phyloP scores from a whole-genome alignment of 2,797 vertebrate genomes.

The Gymnothorax javanicus region DNA sequence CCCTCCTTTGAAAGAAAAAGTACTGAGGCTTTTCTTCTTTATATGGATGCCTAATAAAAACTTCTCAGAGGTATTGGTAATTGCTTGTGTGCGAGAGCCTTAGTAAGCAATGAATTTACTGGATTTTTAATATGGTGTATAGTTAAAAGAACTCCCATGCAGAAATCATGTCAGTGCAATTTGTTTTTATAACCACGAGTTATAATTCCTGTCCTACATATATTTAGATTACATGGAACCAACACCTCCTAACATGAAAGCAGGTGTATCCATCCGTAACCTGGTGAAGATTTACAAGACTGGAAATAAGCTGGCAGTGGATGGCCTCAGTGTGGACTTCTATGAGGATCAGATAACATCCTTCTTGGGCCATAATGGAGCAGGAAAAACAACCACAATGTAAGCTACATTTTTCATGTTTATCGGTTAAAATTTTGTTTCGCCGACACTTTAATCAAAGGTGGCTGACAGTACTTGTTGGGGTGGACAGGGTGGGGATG shows the following conservation, averaged over 20 bases:
- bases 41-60: neutral
- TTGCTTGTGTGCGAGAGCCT: neutral
- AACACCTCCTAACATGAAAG: conserved; percentile 75
- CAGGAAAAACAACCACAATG: conserved; percentile 91
- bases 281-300: conserved; percentile 94
- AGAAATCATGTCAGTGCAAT: neutral
- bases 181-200: neutral
- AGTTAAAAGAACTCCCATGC: neutral
- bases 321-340: conserved; percentile 92
- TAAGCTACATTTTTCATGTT: conserved; percentile 63
- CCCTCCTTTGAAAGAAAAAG: neutral
- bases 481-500: too few relatives aligned
- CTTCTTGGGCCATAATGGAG: conserved; percentile 96
- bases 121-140: neutral
- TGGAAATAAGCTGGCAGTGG: conserved; percentile 92
- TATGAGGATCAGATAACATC: conserved; percentile 96
- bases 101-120: neutral
- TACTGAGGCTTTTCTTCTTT: too few relatives aligned
- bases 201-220: neutral
- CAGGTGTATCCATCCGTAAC: conserved; percentile 90
- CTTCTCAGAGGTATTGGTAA: neutral
- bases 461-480: too few relatives aligned
- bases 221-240: conserved; percentile 85
- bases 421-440: too few relatives aligned
- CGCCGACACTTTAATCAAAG: too few relatives aligned